Base-by-base conservation (phyloP, 1,140 invertebrate genomes). In the Ips nitidus region DNA sequence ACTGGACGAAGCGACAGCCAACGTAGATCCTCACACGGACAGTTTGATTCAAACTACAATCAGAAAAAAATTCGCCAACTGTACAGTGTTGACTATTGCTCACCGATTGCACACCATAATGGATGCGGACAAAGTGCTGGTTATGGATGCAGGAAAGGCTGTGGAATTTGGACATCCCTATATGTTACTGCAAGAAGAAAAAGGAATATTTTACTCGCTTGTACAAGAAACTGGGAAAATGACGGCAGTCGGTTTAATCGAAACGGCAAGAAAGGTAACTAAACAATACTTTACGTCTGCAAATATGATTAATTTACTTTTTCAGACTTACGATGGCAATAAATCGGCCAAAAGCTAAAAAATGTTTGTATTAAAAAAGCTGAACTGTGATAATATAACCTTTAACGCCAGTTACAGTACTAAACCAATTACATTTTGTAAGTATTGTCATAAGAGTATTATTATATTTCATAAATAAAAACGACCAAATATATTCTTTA, bases 41-140 rank as follows among this genome's bases (percentile, higher is more conserved):
- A 79, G 76, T 1, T 77, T 88, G 2, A 88, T 88, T 53, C 86
- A 88, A 73, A 79, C 81, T 55, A 88, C 87, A 0, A 89, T 89
- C 50, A 76, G 86, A 8, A 79, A 78, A 1, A 84, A 85, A 74
- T 88, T 89, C 69, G 75, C 78, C 2, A 72, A 82, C 2, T 88
- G 87, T 69, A 93, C 91, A 1, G 89, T 93, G n/a, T 78, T 93
- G 2, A 91, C 90, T 1, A 71, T 76, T 61, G 91, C 91, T 39
- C 91, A 93, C 80, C 83, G 92, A 40, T 80, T 93, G 1, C 84
- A 92, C 74, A 87, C 86, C 1, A 83, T 88, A 7, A 87, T 87
- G 83, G 86, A 72, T 91, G 94, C 3, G 83, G 95, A 81, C 74
- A 80, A 72, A 71, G 81, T 88, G 22, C 69, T 88, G 71, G 84